Evolutionary conservation across 2,888 invertebrate genomes (phyloP), one percentile per base, ranked within the genome.

Genomic region (Coleophora deauratella): DNA sequence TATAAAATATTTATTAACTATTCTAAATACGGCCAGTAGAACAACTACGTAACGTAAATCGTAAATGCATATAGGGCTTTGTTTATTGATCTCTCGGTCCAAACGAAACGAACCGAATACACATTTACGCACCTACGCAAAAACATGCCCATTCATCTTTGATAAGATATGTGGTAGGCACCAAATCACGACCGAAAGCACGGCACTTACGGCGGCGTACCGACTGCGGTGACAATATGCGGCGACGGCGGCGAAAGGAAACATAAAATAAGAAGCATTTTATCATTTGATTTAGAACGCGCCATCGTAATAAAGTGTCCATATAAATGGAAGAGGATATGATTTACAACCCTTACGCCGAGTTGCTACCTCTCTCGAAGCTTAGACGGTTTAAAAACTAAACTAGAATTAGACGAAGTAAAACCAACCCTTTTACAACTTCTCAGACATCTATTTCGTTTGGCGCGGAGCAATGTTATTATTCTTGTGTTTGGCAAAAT

Each of bases 211-310:
- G 37, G 28, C 27, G 12, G n/a, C 12, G 31, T 11, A 37, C 13
- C n/a, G n/a, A 31, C 10, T 9, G 33, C 11, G 63, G 66, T 64
- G 69, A 70, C 77, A 77, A 77, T 78, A 77, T 76, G 69, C 72
- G 71, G 71, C 57, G 71, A 70, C 57, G 68, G 62, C 63, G 67
- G 61, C 61, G 69, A 72, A 67, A 72, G 76, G 72, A 74, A 77
- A 76, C 71, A 75, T 80, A 76, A 81, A 81, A 81, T 80, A 79
- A 78, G 72, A 75, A 75, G 72, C 77, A 72, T 82, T 84, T 82
- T 82, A 81, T 84, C 79, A 84, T 82, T 81, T 82, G 84, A 84
- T 84, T 84, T 81, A 82, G 78, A 80, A 77, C 72, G 71, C 74
- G 72, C 67, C 75, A 67, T 73, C 72, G 79, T 78, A 81, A 80